phyloP scores from a whole-genome alignment of 2,113 vertebrate genomes.

The Pomatorhinus ruficollis region DNA sequence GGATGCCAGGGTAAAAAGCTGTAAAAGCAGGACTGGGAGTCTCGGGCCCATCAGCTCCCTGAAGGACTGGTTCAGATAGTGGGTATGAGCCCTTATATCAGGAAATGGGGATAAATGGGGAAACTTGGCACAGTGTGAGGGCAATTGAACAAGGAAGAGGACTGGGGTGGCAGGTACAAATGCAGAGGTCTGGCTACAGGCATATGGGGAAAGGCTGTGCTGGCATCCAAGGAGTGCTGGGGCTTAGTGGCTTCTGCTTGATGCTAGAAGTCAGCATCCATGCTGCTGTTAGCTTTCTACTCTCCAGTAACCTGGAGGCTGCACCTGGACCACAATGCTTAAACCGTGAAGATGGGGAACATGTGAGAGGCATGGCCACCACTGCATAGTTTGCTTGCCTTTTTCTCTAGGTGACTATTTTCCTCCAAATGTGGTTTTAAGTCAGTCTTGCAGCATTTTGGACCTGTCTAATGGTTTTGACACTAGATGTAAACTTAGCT shows the following conservation, averaged over 20 bases:
- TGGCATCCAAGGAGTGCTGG: neutral
- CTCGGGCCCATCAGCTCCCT: neutral
- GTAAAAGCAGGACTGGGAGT: neutral
- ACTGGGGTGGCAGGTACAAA: neutral
- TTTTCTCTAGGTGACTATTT: neutral
- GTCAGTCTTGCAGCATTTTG: neutral
- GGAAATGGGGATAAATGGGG: neutral
- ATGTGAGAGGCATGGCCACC: neutral
- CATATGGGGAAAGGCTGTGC: neutral
- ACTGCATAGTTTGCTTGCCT: neutral
- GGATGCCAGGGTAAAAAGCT: neutral
- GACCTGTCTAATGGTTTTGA: neutral
- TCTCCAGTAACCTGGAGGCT: neutral
- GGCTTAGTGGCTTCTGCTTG: neutral
- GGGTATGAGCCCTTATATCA: neutral
- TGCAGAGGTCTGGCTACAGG: neutral
- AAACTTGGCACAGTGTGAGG: neutral
- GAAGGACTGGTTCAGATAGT: neutral
- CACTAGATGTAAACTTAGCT: neutral
- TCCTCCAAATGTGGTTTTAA: neutral
- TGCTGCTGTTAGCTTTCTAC: neutral
- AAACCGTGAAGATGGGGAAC: neutral
- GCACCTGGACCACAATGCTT: neutral
- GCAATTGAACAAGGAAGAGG: neutral
- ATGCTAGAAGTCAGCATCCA: neutral